phyloP scores from a whole-genome alignment of 2,888 invertebrate genomes.

The Phania funesta region DNA sequence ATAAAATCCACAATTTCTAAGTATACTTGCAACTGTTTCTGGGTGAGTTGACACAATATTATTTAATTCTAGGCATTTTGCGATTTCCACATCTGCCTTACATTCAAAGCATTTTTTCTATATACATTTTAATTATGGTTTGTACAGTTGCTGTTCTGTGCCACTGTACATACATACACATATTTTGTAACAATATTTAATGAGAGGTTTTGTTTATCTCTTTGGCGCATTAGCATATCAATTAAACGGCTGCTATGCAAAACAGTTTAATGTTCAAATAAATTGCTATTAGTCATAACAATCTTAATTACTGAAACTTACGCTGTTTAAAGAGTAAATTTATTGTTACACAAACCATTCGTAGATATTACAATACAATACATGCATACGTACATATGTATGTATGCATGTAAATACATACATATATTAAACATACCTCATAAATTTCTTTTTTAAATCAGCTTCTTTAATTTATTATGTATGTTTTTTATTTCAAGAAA shows the following conservation, averaged over 20 bases:
- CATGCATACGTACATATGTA: no score
- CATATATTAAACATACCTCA: no score
- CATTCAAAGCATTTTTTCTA: no score
- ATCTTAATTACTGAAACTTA: background rate
- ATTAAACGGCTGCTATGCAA: background rate
- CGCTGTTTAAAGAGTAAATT: background rate
- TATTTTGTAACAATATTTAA: no score
- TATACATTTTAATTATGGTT: no score
- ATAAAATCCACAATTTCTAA: no score
- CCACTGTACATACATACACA: no score
- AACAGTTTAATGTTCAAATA: background rate
- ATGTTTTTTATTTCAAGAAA: background rate
- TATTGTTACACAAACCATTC: background rate
- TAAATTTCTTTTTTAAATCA: background rate
- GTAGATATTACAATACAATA: background rate
- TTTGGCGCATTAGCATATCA: background rate
- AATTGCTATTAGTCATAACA: background rate
- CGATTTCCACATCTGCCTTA: no score
- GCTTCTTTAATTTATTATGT: slow-evolving; percentile 12
- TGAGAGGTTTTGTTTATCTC: background rate
- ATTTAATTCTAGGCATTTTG: no score
- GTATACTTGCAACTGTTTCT: no score
- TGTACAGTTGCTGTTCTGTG: no score
- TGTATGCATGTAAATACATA: background rate
- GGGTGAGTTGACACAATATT: no score